Percentiles rank a stretch among this genome's conserved stretches.
Conservation (phyloP, 23 tunicate genomes). For the Styela clava region DNA sequence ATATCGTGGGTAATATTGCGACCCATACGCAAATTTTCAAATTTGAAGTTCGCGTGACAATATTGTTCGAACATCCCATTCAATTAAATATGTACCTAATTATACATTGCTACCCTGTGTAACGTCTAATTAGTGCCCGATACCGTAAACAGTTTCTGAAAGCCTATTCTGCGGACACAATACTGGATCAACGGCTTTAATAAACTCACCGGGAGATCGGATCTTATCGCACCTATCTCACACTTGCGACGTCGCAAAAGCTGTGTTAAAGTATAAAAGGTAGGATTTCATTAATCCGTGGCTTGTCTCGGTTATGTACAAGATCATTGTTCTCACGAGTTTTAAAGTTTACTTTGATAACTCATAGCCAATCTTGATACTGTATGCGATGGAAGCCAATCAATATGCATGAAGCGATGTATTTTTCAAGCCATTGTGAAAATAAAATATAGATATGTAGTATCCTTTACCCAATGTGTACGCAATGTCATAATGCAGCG, state of each 20-base stretch:
- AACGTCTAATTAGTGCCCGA: neutral
- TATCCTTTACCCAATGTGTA: too few relatives aligned
- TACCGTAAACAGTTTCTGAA: neutral
- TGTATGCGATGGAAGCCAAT: too few relatives aligned
- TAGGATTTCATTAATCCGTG: neutral
- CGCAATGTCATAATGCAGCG: too few relatives aligned
- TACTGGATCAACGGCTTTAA: neutral
- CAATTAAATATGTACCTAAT: neutral
- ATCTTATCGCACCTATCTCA: constrained; percentile 20
- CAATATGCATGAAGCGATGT: too few relatives aligned
- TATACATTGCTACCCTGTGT: neutral
- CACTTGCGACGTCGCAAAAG: constrained; percentile 3
- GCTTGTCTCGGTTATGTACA: neutral
- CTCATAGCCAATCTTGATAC: too few relatives aligned
- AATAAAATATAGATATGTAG: too few relatives aligned
- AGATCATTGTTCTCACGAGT: neutral
- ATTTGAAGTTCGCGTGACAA: neutral
- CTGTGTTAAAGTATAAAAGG: neutral
- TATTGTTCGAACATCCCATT: neutral
- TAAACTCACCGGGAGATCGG: constrained; percentile 11
- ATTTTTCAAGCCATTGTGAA: too few relatives aligned
- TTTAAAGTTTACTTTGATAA: too few relatives aligned
- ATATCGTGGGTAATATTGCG: neutral
- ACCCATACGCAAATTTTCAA: neutral
- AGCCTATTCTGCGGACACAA: neutral